Evolutionary conservation across 1,140 invertebrate genomes (phyloP).

Genomic region (Drosophila kanapiae): DNA sequence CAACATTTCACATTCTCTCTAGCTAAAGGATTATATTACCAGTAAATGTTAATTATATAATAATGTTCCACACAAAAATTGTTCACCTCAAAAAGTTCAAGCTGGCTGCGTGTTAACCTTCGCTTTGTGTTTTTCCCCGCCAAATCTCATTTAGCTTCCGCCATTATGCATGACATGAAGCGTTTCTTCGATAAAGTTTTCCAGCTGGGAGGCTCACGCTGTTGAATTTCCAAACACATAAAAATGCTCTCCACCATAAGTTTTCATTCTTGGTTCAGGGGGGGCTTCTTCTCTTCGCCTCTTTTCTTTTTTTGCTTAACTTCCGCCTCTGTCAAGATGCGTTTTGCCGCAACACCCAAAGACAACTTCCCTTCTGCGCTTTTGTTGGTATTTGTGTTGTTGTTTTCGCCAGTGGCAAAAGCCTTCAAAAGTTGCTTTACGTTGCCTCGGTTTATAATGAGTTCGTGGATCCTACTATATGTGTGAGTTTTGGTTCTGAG

Average conservation of each 20-base stretch:
- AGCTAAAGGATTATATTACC: background rate
- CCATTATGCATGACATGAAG: slow-evolving; percentile 51
- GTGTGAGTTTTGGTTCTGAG: slow-evolving; percentile 24
- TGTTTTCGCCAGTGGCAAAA: slow-evolving; percentile 58
- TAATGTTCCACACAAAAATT: background rate
- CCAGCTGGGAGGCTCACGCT: slow-evolving; percentile 45
- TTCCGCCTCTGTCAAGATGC: slow-evolving; percentile 65
- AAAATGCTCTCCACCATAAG: slow-evolving; percentile 50
- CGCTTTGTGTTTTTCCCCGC: slow-evolving; percentile 15
- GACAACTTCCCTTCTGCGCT: slow-evolving; percentile 55
- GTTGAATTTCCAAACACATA: slow-evolving; percentile 38
- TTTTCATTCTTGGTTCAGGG: slow-evolving; percentile 55
- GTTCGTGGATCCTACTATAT: slow-evolving; percentile 39
- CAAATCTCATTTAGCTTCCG: slow-evolving; percentile 59
- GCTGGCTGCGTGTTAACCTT: slow-evolving; percentile 8
- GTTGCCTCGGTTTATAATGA: slow-evolving; percentile 71
- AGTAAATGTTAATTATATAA: background rate
- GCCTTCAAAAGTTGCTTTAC: slow-evolving; percentile 71
- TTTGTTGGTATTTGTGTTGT: slow-evolving; percentile 48
- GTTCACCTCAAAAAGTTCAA: slow-evolving; percentile 20
- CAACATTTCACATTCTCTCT: no score
- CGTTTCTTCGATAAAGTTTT: slow-evolving; percentile 61
- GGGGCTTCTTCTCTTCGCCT: slow-evolving; percentile 1
- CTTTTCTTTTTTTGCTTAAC: slow-evolving; percentile 23
- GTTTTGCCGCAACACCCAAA: slow-evolving; percentile 64